Evolutionary conservation across 2,888 invertebrate genomes (phyloP), one percentile per base, ranked within the genome.

Genomic region (Cephus spinipes): DNA sequence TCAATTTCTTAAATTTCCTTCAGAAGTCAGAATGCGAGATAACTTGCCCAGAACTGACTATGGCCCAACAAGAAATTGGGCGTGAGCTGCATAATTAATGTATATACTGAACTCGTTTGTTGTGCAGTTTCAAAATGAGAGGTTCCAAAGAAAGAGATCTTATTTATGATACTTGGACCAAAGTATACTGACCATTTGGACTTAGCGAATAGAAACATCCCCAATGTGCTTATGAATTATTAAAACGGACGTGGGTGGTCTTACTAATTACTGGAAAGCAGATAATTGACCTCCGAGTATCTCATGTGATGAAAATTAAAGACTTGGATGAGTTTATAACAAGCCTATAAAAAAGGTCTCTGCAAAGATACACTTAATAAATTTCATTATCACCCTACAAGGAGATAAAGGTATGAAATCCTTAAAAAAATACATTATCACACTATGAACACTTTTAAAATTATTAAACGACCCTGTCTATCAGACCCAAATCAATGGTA

Each of bases 181-280:
- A 9, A 55, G 55, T 55, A 55, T 55, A 55, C 55, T 55, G 71
- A 71, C 71, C 32, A 0, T 71, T 32, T 71, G 71, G 71, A 75
- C 69, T 77, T 77, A 33, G 77, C 77, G 71, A 77, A 77, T 77
- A 77, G 77, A 77, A 74, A 77, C 71, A 74, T 77, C 74, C 31
- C 35, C n/a, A 40, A 34, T 75, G 33, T 69, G 77, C 77, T 77
- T 77, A 75, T 77, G 77, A 77, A 77, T 77, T 77, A 77, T 77
- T 77, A 75, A 77, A 75, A 36, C 73, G 34, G 31, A 36, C 77
- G 15, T 71, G 75, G 77, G 77, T 77, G 77, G 77, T 34, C 77
- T 12, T 12, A 31, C 71, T 32, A 71, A 71, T 71, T 30, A 23
- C 33, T 71, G 71, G 2, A 71, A 71, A 71, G 71, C 31, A 33